phyloP scores from a whole-genome alignment of 2,113 vertebrate genomes.

The Phaetusa simplex region DNA sequence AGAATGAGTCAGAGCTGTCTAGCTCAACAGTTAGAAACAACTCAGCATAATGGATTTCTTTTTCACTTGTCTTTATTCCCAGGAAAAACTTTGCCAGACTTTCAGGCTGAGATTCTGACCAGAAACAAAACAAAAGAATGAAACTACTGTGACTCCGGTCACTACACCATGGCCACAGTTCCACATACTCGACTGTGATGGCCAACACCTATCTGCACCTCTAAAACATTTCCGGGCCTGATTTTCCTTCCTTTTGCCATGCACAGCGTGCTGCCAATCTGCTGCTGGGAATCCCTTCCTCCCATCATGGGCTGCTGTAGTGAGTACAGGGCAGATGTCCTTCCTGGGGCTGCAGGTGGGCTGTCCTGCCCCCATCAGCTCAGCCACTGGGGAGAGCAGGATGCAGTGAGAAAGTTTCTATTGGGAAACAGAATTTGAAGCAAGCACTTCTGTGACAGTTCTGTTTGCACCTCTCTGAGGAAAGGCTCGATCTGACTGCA shows the following conservation, averaged over 20 bases:
- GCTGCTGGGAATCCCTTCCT: background rate
- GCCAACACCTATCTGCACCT: background rate
- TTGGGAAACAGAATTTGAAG: background rate
- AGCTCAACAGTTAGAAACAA: background rate
- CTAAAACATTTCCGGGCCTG: background rate
- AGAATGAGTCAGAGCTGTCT: slow-evolving; percentile 22
- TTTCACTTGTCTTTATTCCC: background rate
- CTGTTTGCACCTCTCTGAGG: background rate
- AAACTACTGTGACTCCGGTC: background rate
- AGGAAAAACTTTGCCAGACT: background rate
- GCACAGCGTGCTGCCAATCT: accelerated
- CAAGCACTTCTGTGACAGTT: background rate
- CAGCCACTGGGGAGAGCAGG: accelerated
- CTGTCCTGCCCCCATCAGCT: background rate
- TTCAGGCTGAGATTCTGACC: background rate
- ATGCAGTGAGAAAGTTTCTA: background rate
- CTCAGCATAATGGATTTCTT: background rate
- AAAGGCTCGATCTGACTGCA: background rate
- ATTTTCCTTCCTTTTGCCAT: background rate
- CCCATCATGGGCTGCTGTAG: accelerated
- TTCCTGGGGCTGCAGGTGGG: background rate
- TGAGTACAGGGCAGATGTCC: background rate
- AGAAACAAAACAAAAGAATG: background rate
- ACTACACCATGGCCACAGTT: accelerated
- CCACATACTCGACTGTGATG: accelerated